Evolutionary conservation across 2,888 invertebrate species (phyloP), one percentile per base, ranked within the genome.

Genomic region (Drosophila melanosoma): DNA sequence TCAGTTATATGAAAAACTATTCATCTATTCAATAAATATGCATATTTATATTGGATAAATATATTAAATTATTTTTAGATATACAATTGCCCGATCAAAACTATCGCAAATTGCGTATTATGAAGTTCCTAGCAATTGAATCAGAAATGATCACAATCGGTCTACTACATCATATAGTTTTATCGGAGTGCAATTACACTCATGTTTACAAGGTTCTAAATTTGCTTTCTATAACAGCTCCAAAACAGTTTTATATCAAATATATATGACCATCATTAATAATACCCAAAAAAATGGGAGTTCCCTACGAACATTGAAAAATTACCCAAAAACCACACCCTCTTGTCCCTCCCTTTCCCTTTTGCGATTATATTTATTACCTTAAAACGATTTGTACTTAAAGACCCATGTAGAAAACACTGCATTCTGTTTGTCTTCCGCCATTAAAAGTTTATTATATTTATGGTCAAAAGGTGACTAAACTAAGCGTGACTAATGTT

Each of bases 401-500:
- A 38, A 38, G 3, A 8, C 38, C 38, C 12, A 35, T 38, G 8
- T 23, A 45, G 1, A 8, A 3, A 45, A 4, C 1, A 11, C 10
- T 40, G 0, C 1, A n/a, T 10, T 40, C 10, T 10, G 4, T 11
- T n/a, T 40, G 40, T 10, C 40, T 40, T 10, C 10, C 10, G n/a
- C 7, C 29, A 32, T 11, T 20, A 15, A 26, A 52, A 38, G 29
- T 71, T 40, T 51, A 29, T 58, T 36, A 32, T 17, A 36, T 45
- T 53, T 61, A 32, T 38, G 54, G 61, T 11, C 29, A 11, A 38
- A 12, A 17, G 12, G 40, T 79, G 75, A 70, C 52, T 65, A 77
- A 69, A 52, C 54, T 58, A 1, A 32, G 10, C 32, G 36, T 74
- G 75, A 79, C 62, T 69, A 70, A 79, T 58, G 75, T 66, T 20